Percentiles rank a stretch among this genome's conserved stretches.
Evolutionary conservation across 2,888 invertebrate species (phyloP).

Genomic region (Microchrysa polita): DNA sequence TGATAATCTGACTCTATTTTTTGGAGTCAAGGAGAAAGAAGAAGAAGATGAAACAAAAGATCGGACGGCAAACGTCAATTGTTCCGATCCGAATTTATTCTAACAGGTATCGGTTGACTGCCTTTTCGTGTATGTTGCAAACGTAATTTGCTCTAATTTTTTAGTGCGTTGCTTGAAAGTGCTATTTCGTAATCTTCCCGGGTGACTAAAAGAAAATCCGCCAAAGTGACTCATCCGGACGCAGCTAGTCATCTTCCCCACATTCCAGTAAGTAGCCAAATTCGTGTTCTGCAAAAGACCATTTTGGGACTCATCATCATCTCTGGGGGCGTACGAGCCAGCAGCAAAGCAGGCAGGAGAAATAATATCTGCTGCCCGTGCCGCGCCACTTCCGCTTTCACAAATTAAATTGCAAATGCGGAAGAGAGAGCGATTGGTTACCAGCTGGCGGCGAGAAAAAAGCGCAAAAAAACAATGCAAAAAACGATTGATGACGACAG

Average conservation of each 20-base stretch:
- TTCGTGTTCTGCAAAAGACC: background rate
- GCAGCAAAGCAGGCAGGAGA: background rate
- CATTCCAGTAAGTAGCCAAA: constrained; percentile 40
- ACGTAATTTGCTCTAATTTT: background rate
- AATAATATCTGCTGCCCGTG: background rate
- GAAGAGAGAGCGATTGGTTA: background rate
- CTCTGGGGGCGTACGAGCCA: constrained; percentile 31
- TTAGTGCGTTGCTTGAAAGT: background rate
- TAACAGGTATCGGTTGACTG: constrained; percentile 30
- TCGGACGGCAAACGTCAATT: constrained; percentile 14
- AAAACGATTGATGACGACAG: constrained; percentile 21
- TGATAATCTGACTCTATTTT: no score
- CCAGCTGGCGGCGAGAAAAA: background rate
- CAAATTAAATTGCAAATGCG: background rate
- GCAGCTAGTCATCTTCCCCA: constrained; percentile 1
- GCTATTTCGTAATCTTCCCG: background rate
- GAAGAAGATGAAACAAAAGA: constrained; percentile 18
- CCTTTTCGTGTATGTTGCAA: constrained; percentile 6
- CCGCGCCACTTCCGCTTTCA: background rate
- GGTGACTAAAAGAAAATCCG: constrained; percentile 1
- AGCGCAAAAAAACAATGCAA: background rate
- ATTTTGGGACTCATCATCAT: background rate
- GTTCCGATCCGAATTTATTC: constrained; percentile 18
- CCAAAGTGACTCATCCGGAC: constrained; percentile 22
- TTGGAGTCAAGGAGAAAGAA: no score